Conservation (phyloP, 2,888 invertebrate genomes). For the Serrognathus titanus region DNA sequence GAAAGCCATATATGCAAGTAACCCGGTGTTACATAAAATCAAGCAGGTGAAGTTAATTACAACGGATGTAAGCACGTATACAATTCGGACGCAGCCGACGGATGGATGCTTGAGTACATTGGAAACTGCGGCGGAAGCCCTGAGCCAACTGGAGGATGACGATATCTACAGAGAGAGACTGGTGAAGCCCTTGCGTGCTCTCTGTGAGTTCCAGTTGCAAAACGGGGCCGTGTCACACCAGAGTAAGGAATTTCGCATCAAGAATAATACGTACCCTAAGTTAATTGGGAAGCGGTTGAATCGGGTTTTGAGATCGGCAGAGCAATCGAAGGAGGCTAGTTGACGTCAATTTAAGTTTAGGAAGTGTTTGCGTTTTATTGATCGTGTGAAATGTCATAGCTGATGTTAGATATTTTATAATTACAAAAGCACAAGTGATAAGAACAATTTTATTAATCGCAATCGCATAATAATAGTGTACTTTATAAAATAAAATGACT, state of each 20-base stretch:
- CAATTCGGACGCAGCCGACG: slow-evolving; percentile 90
- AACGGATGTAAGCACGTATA: slow-evolving; percentile 75
- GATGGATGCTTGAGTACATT: slow-evolving; percentile 89
- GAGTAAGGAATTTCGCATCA: slow-evolving; percentile 84
- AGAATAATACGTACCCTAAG: slow-evolving; percentile 75
- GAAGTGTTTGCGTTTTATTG: neutral
- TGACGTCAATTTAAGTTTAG: neutral
- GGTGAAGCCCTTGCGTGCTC: slow-evolving; percentile 72
- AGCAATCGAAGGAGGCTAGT: slow-evolving; percentile 19
- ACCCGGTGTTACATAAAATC: slow-evolving; percentile 68
- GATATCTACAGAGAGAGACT: slow-evolving; percentile 63
- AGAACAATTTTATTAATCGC: too few relatives aligned
- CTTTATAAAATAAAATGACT: too few relatives aligned
- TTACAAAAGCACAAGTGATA: too few relatives aligned
- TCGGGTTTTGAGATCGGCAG: slow-evolving; percentile 51
- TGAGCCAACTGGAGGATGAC: slow-evolving; percentile 73
- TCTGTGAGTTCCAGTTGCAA: slow-evolving; percentile 82
- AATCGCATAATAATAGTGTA: too few relatives aligned
- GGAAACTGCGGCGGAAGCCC: slow-evolving; percentile 78
- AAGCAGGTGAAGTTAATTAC: slow-evolving; percentile 79
- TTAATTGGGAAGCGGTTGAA: slow-evolving; percentile 75
- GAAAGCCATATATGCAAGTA: slow-evolving; percentile 84
- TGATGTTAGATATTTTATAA: too few relatives aligned
- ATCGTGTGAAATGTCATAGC: too few relatives aligned
- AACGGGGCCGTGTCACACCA: slow-evolving; percentile 93